Percentiles rank a stretch among this genome's conserved stretches.
phyloP scores from a whole-genome alignment of 2,113 vertebrate genomes.

The Serinus canaria region DNA sequence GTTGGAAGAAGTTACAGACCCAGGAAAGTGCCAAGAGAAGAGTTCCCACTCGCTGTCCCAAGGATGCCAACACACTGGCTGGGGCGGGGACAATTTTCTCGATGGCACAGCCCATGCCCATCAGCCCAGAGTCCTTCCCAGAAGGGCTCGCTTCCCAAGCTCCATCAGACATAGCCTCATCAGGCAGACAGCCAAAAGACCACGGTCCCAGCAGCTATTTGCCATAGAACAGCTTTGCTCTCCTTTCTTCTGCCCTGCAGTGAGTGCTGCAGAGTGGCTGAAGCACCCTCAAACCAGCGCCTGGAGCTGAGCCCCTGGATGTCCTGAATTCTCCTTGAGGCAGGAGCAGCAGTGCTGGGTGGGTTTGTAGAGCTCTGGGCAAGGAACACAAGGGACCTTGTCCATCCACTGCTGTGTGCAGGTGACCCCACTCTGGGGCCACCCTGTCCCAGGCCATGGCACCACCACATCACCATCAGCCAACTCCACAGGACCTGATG shows the following conservation, averaged over 20 bases:
- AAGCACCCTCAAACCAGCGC: rapidly evolving
- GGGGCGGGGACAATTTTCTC: neutral
- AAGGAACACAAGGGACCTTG: neutral
- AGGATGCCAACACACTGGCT: rapidly evolving
- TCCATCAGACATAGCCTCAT: neutral
- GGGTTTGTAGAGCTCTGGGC: neutral
- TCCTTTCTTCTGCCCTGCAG: rapidly evolving
- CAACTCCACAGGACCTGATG: neutral
- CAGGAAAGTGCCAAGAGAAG: neutral
- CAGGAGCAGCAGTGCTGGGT: neutral
- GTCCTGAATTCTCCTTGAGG: neutral
- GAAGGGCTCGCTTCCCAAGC: neutral
- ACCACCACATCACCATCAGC: neutral
- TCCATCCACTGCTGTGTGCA: rapidly evolving
- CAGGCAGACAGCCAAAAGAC: neutral
- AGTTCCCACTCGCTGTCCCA: neutral
- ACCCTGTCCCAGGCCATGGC: neutral
- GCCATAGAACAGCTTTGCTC: neutral
- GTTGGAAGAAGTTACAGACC: slow-evolving; percentile 30
- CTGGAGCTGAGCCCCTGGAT: neutral
- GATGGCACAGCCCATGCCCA: neutral
- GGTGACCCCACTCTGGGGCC: neutral
- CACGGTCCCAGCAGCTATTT: neutral
- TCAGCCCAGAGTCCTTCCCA: neutral
- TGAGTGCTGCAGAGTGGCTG: rapidly evolving